Conservation (phyloP, 2,888 invertebrate species). For the Vesta saturnalis region DNA sequence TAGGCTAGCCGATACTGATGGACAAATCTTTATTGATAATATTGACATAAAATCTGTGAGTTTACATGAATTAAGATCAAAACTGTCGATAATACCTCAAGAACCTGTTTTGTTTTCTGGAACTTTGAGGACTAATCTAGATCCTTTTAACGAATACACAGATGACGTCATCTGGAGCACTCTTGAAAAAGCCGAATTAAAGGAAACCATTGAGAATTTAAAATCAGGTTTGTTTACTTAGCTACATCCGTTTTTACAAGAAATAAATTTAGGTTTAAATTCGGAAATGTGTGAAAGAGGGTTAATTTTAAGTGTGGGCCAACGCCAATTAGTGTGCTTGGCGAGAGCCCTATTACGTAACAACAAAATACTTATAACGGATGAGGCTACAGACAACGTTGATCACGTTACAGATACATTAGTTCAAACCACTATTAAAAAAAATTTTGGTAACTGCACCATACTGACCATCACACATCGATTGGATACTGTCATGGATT, state of each 20-base stretch:
- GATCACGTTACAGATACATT: too few species aligned
- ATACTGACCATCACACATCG: too few species aligned
- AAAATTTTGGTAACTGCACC: too few species aligned
- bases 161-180: background rate
- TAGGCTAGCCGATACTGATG: slow-evolving; percentile 68
- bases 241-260: too few species aligned
- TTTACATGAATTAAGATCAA: background rate
- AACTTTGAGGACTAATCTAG: background rate
- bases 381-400: too few species aligned
- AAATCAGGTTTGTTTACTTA: too few species aligned
- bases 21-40: slow-evolving; percentile 70
- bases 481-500: too few species aligned
- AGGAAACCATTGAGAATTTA: background rate
- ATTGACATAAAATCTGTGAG: slow-evolving; percentile 59
- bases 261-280: slow-evolving; percentile 64
- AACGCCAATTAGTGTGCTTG: slow-evolving; percentile 74
- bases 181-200: background rate
- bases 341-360: slow-evolving; percentile 68
- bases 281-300: slow-evolving; percentile 73
- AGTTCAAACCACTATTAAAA: too few species aligned
- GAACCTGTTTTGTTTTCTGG: background rate
- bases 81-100: background rate
- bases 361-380: slow-evolving; percentile 50
- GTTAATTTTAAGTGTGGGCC: slow-evolving; percentile 56
- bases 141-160: background rate